Percentiles rank a stretch among this genome's conserved stretches.
Evolutionary conservation across 2,797 vertebrate genomes (phyloP).

Genomic region (Choloepus didactylus): DNA sequence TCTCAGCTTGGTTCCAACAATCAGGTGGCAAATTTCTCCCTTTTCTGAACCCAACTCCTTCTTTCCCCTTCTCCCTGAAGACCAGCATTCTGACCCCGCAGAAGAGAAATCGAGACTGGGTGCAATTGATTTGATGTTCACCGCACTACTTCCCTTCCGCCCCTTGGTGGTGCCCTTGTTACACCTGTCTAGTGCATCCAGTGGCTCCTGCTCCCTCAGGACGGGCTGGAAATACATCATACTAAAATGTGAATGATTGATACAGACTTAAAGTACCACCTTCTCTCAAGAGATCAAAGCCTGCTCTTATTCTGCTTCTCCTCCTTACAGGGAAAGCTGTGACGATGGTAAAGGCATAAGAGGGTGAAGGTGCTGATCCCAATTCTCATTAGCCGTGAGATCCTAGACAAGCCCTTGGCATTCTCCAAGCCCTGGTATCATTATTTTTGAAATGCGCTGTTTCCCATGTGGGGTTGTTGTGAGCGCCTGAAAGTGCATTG

Average conservation of each 20-base stretch:
- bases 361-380: neutral
- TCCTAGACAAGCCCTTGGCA: neutral
- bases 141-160: neutral
- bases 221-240: constrained; percentile 48
- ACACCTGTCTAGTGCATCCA: neutral
- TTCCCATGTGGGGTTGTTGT: neutral
- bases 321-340: neutral
- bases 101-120: neutral
- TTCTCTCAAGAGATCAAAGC: neutral
- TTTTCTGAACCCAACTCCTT: neutral
- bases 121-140: neutral
- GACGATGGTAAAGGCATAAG: neutral
- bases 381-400: neutral
- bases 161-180: constrained; percentile 68
- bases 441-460: neutral
- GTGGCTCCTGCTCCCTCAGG: neutral
- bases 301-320: neutral
- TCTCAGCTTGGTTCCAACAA: neutral
- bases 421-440: neutral
- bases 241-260: constrained; percentile 79
- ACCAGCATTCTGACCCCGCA: neutral
- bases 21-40: neutral
- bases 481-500: constrained; percentile 13
- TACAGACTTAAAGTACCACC: constrained; percentile 3
- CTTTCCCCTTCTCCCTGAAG: neutral